Conservation (phyloP, 2,888 invertebrate species). For the Pachymerium ferrugineum region DNA sequence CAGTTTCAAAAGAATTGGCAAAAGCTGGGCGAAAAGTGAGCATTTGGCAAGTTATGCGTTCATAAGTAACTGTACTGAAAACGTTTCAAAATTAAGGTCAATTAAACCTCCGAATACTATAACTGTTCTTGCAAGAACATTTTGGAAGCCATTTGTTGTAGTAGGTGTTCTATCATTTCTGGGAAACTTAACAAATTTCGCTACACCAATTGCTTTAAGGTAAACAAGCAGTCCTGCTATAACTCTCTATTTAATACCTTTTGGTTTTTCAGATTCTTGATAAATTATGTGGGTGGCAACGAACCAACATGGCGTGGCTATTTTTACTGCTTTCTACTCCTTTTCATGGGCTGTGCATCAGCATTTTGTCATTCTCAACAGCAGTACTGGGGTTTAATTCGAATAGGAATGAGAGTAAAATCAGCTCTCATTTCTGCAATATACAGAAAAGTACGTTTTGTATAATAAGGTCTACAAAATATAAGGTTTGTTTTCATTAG, state of each 20-base stretch:
- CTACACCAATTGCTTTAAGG: background rate
- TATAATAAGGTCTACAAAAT: background rate
- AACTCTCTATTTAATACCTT: background rate
- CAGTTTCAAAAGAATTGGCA: too few relatives aligned
- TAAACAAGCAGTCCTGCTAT: background rate
- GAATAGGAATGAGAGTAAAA: conserved; percentile 50
- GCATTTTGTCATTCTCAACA: conserved; percentile 50
- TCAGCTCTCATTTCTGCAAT: conserved; percentile 46
- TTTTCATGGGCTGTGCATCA: conserved; percentile 46
- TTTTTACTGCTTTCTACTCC: conserved; percentile 48
- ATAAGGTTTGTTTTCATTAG: conserved; percentile 42
- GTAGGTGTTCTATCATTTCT: conserved; percentile 25
- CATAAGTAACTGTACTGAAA: too few relatives aligned
- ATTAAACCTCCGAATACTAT: too few relatives aligned
- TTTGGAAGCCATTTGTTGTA: conserved; percentile 28
- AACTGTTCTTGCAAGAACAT: conserved; percentile 30
- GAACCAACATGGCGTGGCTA: conserved; percentile 48
- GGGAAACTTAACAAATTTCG: conserved; percentile 6
- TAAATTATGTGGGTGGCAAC: conserved; percentile 37
- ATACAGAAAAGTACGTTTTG: conserved; percentile 45
- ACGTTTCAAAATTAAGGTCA: too few relatives aligned
- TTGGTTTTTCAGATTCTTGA: conserved; percentile 34
- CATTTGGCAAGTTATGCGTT: too few relatives aligned
- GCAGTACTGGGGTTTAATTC: conserved; percentile 48
- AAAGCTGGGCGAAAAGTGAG: too few relatives aligned